These are phyloP conservation scores for Scaptomyza pallida DNA, from an alignment of 1,140 invertebrate genomes.

Conservation along the genomic window DNA sequence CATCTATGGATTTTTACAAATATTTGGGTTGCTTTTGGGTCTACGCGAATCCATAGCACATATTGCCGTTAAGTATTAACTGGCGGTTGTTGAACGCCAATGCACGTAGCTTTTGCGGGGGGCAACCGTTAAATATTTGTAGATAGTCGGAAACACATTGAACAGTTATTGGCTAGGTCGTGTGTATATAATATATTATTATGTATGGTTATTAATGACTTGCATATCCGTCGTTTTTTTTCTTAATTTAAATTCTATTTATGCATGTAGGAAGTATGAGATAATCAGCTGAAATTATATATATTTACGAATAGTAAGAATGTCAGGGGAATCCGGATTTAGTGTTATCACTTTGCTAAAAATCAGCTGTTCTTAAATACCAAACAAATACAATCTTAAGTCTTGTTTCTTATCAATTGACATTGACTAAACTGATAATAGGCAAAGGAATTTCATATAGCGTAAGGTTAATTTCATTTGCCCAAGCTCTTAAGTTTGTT, in stretches of 20 bases:
- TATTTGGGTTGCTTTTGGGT: conserved; percentile 10
- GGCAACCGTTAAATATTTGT: conserved; percentile 17
- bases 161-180: conserved; percentile 42
- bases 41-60: conserved; percentile 3
- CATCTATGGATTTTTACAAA: conserved; percentile 3
- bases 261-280: conserved; percentile 4
- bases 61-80: conserved; percentile 15
- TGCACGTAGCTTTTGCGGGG: conserved; percentile 27
- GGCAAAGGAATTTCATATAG: conserved; percentile 5
- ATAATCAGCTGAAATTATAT: conserved; percentile 24
- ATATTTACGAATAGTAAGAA: background rate
- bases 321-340: background rate
- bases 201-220: conserved; percentile 26
- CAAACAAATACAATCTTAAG: conserved; percentile 6
- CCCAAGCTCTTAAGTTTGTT: conserved; percentile 1
- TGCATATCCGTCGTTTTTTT: conserved; percentile 27
- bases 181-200: conserved; percentile 17
- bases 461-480: conserved; percentile 11
- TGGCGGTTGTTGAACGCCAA: conserved; percentile 11
- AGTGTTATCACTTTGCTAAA: background rate
- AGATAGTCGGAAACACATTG: conserved; percentile 13
- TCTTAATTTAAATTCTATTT: conserved; percentile 28
- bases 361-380: conserved; percentile 5
- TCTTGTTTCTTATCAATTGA: conserved; percentile 21
- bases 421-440: conserved; percentile 22